These are phyloP conservation scores for Gymnogyps californianus DNA, from an alignment of 2,113 vertebrate genomes.

Conservation along the genomic window DNA sequence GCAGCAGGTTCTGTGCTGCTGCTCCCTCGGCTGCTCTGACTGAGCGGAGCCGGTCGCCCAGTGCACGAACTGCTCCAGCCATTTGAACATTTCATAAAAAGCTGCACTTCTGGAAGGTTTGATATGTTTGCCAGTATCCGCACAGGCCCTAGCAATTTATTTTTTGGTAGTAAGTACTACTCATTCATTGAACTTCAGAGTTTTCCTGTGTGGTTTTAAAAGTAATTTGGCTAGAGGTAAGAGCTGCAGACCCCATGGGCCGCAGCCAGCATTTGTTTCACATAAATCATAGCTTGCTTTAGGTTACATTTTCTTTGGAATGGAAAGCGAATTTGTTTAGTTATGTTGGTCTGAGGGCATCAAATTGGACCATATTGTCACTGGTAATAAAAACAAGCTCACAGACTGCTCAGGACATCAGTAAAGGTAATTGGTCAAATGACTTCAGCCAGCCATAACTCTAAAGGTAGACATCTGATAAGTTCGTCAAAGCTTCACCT, in stretches of 20 bases:
- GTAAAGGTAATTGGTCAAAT: conserved; percentile 49
- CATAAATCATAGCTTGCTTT: conserved; percentile 61
- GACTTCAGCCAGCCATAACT: conserved; percentile 43
- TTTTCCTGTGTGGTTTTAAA: conserved; percentile 45
- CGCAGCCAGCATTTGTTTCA: conserved; percentile 51
- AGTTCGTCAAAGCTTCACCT: conserved; percentile 60
- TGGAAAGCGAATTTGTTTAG: conserved; percentile 54
- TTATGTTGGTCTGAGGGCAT: conserved; percentile 33
- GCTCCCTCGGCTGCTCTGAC: neutral
- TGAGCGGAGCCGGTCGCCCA: neutral
- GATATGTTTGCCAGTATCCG: neutral
- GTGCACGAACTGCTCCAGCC: neutral
- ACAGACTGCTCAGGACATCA: conserved; percentile 20
- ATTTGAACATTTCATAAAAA: neutral
- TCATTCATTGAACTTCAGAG: conserved; percentile 9
- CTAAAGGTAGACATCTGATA: conserved; percentile 49
- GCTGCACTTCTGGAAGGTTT: neutral
- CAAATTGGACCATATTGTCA: conserved; percentile 47
- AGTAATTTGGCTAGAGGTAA: conserved; percentile 34
- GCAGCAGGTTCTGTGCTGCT: neutral
- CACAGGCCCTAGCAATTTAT: neutral
- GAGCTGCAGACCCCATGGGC: conserved; percentile 3
- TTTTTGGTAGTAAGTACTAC: conserved; percentile 1
- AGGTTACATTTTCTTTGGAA: conserved; percentile 37
- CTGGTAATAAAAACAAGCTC: conserved; percentile 58